Base-by-base conservation (phyloP, 2,113 vertebrate species). In the Xenopus borealis region DNA sequence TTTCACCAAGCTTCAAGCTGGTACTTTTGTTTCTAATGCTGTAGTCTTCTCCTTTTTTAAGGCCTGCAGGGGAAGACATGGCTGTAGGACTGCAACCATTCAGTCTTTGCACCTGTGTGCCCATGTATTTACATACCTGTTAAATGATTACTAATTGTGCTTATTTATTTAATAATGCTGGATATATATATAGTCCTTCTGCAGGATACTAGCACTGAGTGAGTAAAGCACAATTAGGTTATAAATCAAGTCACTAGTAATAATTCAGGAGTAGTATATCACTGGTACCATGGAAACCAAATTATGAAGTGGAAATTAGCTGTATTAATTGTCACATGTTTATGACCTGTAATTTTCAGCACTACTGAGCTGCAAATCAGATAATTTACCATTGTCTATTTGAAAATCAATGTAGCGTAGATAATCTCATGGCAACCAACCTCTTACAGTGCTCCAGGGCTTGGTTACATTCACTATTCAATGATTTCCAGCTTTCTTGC, bases 311-410 rank as follows among this genome's bases (percentile, higher is more conserved):
- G 44, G 13, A 71, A 59, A 62, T 55, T 23, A 64, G 44, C 20
- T n/a, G 23, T 18, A 13, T 53, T 72, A 65, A 72, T 72, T 62
- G 53, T 65, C 62, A 30, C 62, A 13, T 27, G 52, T 52, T 72
- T 55, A 65, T 66, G 62, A 66, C 71, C 30, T 72, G 62, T 53
- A 63, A 72, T 72, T 64, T 52, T 71, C 71, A 72, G 57, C 18
- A 44, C 50, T 30, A 55, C 57, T 59, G 55, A 30, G 46, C 70
- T 59, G 46, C 45, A 62, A 62, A 72, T 62, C n/a, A 55, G 58
- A 27, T 64, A 33, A 53, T 50, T 59, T n/a, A 27, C 18, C 57
- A 17, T 12, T 72, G 61, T 33, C 7, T 62, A 2, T n/a, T 50
- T 33, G 59, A 50, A 40, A 63, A 23, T 47, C 61, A 57, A n/a